phyloP scores from a whole-genome alignment of 30 jellyfish, hydroid and myxozoan species.

The Aurelia aurita complex sp. Pacific region DNA sequence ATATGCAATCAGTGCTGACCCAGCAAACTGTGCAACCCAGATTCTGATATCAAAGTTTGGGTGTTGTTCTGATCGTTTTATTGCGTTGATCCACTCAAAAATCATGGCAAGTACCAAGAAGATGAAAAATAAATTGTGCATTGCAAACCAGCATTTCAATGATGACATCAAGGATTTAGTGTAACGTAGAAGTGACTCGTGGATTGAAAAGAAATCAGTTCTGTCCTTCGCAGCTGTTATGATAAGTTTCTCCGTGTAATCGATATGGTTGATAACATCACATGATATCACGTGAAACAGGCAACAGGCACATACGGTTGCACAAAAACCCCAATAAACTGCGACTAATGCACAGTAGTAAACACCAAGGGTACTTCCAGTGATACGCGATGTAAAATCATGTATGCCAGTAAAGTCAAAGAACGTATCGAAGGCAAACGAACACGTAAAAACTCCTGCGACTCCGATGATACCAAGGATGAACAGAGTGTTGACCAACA shows the following conservation, averaged over 20 bases:
- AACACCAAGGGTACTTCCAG: constrained; percentile 8
- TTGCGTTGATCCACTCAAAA: constrained; percentile 52
- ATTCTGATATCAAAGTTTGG: neutral
- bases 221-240: constrained; percentile 15
- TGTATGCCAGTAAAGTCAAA: constrained; percentile 33
- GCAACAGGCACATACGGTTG: constrained; percentile 43
- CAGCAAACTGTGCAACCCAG: constrained; percentile 45
- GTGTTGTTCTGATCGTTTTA: constrained; percentile 35
- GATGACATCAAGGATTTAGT: constrained; percentile 7
- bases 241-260: constrained; percentile 21
- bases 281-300: constrained; percentile 36
- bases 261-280: constrained; percentile 27
- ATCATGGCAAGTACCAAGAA: constrained; percentile 33
- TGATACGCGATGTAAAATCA: constrained; percentile 16
- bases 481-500: constrained; percentile 17
- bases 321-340: constrained; percentile 43
- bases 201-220: constrained; percentile 15
- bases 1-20: constrained; percentile 37
- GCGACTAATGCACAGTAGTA: constrained; percentile 13
- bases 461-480: constrained; percentile 22
- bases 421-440: constrained; percentile 37
- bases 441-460: constrained; percentile 3
- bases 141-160: constrained; percentile 43
- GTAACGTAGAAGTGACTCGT: constrained; percentile 30
- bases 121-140: constrained; percentile 28